Base-by-base conservation (phyloP, 2,797 vertebrate genomes). In the Erethizon dorsatum region DNA sequence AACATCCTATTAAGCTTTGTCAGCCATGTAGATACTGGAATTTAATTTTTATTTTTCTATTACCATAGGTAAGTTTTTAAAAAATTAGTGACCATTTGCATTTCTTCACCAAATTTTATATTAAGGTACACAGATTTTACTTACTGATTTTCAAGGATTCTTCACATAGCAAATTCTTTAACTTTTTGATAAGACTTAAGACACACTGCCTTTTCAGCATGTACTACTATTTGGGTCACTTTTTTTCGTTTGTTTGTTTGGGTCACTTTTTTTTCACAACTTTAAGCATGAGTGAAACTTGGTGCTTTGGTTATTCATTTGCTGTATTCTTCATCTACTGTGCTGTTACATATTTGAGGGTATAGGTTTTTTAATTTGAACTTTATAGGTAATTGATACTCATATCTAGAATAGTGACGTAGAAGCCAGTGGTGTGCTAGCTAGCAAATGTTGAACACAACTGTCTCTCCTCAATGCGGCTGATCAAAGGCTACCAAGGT, bases 351-450 rank as follows among this genome's bases (percentile, higher is more conserved):
- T 90, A 56, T 18, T 67, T 50, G 78, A 96, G 18, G 10, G 5
- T 61, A 54, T 45, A 56, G 37, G 17, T 54, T 93, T 79, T 78
- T 88, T 28, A 93, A 88, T 91, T 47, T 83, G 59, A 84, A 73
- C 82, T 96, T 69, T 78, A 88, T 75, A 92, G 45, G 41, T 84
- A 83, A 88, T 83, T 92, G 57, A 67, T 88, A n/a, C 89, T 88
- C 67, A 24, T 63, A 67, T 85, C 69, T 88, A 20, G 84, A 54
- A 56, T 57, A 90, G 89, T 90, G 69, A 80, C 26, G 15, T 52
- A 77, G 88, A 94, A 91, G 50, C 59, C 45, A 80, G 17, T 88
- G 17, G 1, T 71, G 3, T 86, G 24, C 45, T 93, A 28, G 24
- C 45, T 93, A 28, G 50, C 50, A 95, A 83, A 45, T 73, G n/a